Conservation (phyloP, 2,888 invertebrate genomes). For the Leucozona laternaria region DNA sequence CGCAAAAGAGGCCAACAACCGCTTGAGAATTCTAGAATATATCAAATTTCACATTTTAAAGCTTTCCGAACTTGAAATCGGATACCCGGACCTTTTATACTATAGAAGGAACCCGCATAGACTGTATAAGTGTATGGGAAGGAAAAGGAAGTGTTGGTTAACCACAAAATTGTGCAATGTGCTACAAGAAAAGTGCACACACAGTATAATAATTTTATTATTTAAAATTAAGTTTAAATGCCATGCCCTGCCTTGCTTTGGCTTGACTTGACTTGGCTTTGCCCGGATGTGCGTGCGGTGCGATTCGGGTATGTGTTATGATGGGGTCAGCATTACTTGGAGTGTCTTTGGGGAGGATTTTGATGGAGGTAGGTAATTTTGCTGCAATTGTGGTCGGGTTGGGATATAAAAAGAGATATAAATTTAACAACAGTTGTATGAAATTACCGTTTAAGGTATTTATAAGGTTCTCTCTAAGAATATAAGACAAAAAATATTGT, state of each 20-base stretch:
- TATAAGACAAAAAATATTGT: not conserved
- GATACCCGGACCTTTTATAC: not conserved
- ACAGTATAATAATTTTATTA: conserved; percentile 35
- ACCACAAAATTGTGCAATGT: conserved; percentile 65
- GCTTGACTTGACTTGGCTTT: not conserved
- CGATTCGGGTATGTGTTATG: not conserved
- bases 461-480: not conserved
- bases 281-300: conserved; percentile 11
- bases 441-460: conserved; percentile 31
- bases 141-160: conserved; percentile 24
- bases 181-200: conserved; percentile 41
- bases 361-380: not conserved
- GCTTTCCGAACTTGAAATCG: conserved; percentile 21
- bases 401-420: conserved; percentile 46
- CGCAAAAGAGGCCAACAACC: conserved; percentile 46
- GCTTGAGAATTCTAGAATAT: conserved; percentile 62
- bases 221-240: conserved; percentile 38
- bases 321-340: conserved; percentile 34
- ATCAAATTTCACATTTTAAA: conserved; percentile 39
- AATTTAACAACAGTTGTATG: conserved; percentile 48
- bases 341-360: not conserved
- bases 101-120: not conserved
- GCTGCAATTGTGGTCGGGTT: conserved; percentile 11
- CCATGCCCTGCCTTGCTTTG: not conserved
- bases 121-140: not conserved